Base-by-base conservation (phyloP, 2,113 vertebrate species). In the Echinops telfairi region DNA sequence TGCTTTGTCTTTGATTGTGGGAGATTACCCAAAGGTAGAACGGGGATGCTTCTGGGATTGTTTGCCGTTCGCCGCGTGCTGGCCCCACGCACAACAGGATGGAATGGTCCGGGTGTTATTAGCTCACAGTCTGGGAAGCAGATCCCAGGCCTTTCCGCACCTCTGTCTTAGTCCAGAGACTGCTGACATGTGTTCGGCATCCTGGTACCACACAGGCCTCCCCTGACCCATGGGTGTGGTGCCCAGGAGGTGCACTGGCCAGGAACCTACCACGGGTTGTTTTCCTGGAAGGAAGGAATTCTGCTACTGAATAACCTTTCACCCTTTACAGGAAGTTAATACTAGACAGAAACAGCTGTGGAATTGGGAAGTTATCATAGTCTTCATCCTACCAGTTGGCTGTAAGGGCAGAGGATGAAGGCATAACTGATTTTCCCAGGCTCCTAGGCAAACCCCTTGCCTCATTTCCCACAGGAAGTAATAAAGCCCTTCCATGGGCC, bases 281-380 rank as follows among this genome's bases (percentile, higher is more conserved):
- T 20, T 73, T 7, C 19, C 20, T 3, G 8, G 19, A 73, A 73
- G 20, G n/a, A 17, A 73, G 14, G n/a, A 36, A 36, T 36, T 73
- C 71, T 73, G 36, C 33, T 6, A 36, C 68, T 71, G 68, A 71
- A 71, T 19, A 14, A 70, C 66, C 31, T 29, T 3, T 40, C 8
- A 12, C 29, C 66, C 27, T 68, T 71, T 71, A 43, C 10, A 81
- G 27, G 40, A 19, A 75, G 70, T 33, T 90, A 31, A 84, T 47
- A 25, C 73, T 94, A 27, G 66, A 22, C 76, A 57, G 53, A 53
- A 53, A 53, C 12, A 53, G 29, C 53, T 38, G 14, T 78, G 22
- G 84, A n/a, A 88, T 83, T 85, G 87, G 89, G 43, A 38, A 94
- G 6, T 83, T 81, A 76, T 22, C 47, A 10, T 47, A 12, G 23